Percentiles rank a stretch among this genome's conserved stretches.
Conservation (phyloP, 1,140 invertebrate genomes). For the Littorina saxatilis region DNA sequence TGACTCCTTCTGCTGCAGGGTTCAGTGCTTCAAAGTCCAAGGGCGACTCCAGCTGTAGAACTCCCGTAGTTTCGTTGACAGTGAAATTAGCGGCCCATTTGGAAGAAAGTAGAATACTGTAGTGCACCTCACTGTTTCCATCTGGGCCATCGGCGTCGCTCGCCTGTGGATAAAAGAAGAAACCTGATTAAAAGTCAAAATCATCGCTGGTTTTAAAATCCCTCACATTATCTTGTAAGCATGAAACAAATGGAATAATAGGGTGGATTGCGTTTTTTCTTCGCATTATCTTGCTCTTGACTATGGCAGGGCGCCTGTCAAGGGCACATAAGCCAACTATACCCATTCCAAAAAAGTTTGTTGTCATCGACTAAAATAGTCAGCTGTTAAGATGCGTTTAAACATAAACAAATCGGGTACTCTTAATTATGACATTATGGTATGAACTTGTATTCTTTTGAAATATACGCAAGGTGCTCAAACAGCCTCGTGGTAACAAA, state of each 20-base stretch:
- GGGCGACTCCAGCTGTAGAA: background rate
- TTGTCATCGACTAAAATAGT: too few species aligned
- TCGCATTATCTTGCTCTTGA: too few species aligned
- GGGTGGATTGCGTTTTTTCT: too few species aligned
- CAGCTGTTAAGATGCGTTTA: too few species aligned
- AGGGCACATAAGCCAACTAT: too few species aligned
- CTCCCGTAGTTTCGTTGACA: background rate
- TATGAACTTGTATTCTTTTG: background rate
- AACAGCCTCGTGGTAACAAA: background rate
- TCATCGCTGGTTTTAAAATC: too few species aligned
- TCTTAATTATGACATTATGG: background rate
- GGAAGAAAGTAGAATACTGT: background rate
- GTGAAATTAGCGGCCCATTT: background rate
- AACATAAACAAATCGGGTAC: background rate
- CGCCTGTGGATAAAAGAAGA: background rate
- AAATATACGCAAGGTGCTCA: background rate
- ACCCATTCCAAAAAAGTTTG: too few species aligned
- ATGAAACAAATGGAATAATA: background rate
- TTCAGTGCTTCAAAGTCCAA: slow-evolving; percentile 11
- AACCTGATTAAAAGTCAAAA: too few species aligned
- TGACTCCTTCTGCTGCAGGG: background rate
- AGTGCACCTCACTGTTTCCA: background rate
- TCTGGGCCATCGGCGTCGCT: background rate
- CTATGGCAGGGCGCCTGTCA: too few species aligned
- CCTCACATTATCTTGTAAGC: background rate